Evolutionary conservation across 2,888 invertebrate species (phyloP).

Genomic region (Lycaena phlaeas): DNA sequence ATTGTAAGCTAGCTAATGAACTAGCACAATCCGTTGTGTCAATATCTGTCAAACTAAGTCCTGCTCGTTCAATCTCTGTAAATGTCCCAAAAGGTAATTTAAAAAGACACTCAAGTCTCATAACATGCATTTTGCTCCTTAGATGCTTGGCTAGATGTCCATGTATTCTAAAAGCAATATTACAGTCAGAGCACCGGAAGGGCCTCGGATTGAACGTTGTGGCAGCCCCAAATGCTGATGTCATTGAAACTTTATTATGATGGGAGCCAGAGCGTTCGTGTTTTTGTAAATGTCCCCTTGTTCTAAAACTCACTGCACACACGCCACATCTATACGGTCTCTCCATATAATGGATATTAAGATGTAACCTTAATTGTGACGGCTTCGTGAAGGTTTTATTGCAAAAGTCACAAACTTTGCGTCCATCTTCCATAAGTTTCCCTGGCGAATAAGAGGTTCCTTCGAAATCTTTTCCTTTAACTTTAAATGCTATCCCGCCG

Average conservation of each 20-base stretch:
- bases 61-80: slow-evolving; percentile 93
- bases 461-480: slow-evolving; percentile 68
- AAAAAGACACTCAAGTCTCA: slow-evolving; percentile 92
- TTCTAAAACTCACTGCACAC: slow-evolving; percentile 91
- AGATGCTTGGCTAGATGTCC: slow-evolving; percentile 98
- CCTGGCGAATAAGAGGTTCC: slow-evolving; percentile 56
- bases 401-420: slow-evolving; percentile 88
- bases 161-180: slow-evolving; percentile 95
- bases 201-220: slow-evolving; percentile 94
- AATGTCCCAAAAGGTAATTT: slow-evolving; percentile 95
- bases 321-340: slow-evolving; percentile 92
- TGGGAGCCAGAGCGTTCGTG: slow-evolving; percentile 94
- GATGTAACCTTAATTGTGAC: slow-evolving; percentile 90
- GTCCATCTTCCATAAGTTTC: slow-evolving; percentile 79
- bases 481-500: slow-evolving; percentile 75
- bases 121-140: slow-evolving; percentile 95
- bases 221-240: slow-evolving; percentile 86
- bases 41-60: slow-evolving; percentile 92
- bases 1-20: slow-evolving; percentile 90
- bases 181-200: slow-evolving; percentile 96
- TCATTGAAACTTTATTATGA: slow-evolving; percentile 93
- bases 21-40: slow-evolving; percentile 97
- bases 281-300: slow-evolving; percentile 93
- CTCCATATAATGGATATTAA: slow-evolving; percentile 97
- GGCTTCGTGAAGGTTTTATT: slow-evolving; percentile 93